A percentile compares a stretch with the other conserved stretches of the same genome.
Evolutionary conservation across 1,140 invertebrate species (phyloP).

Genomic region (Stegodyphus dumicola): DNA sequence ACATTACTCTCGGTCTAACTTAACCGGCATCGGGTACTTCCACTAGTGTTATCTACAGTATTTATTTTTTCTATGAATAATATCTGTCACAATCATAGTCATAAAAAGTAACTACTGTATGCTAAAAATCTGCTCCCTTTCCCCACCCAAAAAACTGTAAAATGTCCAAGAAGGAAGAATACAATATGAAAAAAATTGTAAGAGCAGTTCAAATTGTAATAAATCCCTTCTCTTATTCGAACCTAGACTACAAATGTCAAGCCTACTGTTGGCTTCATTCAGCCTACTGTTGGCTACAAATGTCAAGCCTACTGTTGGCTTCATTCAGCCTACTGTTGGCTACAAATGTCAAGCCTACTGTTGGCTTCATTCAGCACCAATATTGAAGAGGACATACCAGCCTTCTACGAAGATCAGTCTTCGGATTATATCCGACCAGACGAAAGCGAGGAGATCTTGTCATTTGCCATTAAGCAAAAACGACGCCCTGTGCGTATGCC

Average conservation of each 20-base stretch:
- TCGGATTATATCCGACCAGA: constrained; percentile 18
- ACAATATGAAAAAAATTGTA: background rate
- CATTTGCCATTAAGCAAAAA: constrained; percentile 12
- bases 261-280: background rate
- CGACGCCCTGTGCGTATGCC: no score
- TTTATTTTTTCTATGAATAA: no score
- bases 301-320: background rate
- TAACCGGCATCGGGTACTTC: no score
- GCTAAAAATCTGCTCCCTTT: no score
- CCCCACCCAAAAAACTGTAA: no score
- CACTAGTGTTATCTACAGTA: no score
- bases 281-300: background rate
- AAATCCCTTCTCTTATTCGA: no score
- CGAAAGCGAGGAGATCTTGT: constrained; percentile 20
- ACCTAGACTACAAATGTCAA: background rate
- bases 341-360: background rate
- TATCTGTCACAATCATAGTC: no score
- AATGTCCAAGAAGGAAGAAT: background rate
- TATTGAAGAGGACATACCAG: constrained; percentile 12
- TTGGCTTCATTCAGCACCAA: background rate
- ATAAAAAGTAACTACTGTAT: no score
- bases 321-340: background rate
- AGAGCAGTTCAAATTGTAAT: no score
- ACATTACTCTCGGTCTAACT: no score
- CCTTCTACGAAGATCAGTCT: background rate